Conservation (phyloP, 2,888 invertebrate species). For the Drosophila maculinotata region DNA sequence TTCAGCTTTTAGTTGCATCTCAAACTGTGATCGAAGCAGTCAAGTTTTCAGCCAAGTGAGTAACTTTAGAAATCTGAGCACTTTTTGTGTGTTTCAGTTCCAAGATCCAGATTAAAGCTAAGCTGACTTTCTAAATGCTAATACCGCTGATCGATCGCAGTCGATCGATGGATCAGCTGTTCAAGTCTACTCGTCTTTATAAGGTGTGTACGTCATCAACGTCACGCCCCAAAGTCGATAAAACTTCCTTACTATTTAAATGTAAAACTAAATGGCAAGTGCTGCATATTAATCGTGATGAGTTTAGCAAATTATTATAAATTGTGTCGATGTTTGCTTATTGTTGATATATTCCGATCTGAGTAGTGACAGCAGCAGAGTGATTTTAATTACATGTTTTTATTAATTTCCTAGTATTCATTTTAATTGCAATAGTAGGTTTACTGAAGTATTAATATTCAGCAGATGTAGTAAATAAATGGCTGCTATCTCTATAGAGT, state of each 20-base stretch:
- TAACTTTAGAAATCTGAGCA: conserved; percentile 5
- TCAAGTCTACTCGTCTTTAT: not conserved
- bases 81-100: not conserved
- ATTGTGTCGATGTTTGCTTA: not conserved
- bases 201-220: conserved; percentile 8
- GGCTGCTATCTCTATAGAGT: no score
- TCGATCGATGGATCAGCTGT: conserved; percentile 11
- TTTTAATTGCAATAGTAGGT: no score
- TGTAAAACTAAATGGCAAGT: conserved; percentile 14
- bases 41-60: conserved; percentile 26
- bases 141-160: conserved; percentile 10
- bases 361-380: not conserved
- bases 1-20: conserved; percentile 63
- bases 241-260: conserved; percentile 28
- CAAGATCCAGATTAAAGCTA: not conserved
- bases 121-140: conserved; percentile 45
- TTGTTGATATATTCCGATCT: not conserved
- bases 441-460: no score
- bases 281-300: conserved; percentile 28
- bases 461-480: no score
- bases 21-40: conserved; percentile 48
- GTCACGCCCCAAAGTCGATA: conserved; percentile 23
- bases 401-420: not conserved
- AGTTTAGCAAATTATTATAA: not conserved
- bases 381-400: not conserved